Conservation (phyloP, 2,797 vertebrate genomes). For the Petrocephalus schoutedeni region DNA sequence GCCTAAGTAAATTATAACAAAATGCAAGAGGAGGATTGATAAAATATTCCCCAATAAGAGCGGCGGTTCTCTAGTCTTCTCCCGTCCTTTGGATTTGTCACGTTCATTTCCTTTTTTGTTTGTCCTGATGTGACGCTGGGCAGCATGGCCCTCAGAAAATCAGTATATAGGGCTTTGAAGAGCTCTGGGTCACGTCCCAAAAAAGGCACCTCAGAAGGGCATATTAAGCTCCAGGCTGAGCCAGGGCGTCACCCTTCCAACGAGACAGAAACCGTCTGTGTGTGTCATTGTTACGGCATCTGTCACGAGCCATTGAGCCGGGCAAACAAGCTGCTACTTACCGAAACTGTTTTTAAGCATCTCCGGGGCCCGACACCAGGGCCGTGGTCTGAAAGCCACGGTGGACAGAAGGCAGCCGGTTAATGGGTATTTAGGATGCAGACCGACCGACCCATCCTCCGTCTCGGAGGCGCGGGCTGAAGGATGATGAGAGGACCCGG, state of each 20-base stretch:
- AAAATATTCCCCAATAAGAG: neutral
- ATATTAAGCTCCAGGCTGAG: neutral
- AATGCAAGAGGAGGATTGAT: neutral
- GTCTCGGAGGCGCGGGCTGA: neutral
- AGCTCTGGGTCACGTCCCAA: neutral
- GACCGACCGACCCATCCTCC: neutral
- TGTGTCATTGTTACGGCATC: constrained; percentile 21
- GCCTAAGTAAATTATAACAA: neutral
- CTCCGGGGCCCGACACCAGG: neutral
- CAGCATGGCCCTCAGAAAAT: neutral
- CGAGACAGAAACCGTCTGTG: constrained; percentile 21
- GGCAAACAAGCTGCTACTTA: constrained; percentile 17
- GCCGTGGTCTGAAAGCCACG: neutral
- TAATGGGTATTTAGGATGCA: constrained; percentile 26
- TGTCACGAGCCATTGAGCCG: constrained; percentile 21
- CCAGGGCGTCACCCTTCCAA: constrained; percentile 7
- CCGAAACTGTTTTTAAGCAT: neutral
- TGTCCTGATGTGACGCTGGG: neutral
- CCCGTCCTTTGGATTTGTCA: neutral
- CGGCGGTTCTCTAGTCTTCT: neutral
- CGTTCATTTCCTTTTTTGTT: neutral
- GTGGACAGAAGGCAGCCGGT: neutral
- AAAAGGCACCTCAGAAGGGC: neutral
- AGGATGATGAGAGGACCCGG: neutral
- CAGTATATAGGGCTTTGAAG: neutral